Evolutionary conservation across 2,888 invertebrate species (phyloP), one percentile per base, ranked within the genome.

Genomic region (Stratiomys singularior): DNA sequence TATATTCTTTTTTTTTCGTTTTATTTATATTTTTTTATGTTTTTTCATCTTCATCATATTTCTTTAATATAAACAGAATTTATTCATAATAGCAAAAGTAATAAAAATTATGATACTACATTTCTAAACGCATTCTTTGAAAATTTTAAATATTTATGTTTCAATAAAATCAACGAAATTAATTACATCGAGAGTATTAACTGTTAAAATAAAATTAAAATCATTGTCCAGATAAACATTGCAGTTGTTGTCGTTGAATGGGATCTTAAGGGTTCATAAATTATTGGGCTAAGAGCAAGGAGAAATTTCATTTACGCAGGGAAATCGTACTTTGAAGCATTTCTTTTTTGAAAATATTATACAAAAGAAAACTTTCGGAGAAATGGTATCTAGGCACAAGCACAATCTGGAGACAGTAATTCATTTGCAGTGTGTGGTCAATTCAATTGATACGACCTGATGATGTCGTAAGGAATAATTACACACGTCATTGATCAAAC

Each of bases 141-240:
- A 60, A 13, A 60, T 25, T 25, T 60, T 23, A n/a, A 25, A 23
- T n/a, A 25, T 23, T 21, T 60, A n/a, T 60, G 21, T 15, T 13
- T 60, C 18, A 18, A 60, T 60, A 60, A 60, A 60, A 25, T 25
- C 21, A 60, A 21, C 21, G 21, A 60, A 78, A 78, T 78, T 76
- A 76, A 78, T 76, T 78, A 78, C 76, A 78, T 63, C 37, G 37
- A 78, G 78, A 78, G 78, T 78, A 78, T 78, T 78, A 66, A 76
- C 77, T 77, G 63, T 25, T 47, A 69, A 47, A 47, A n/a, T 47
- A 78, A 78, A 71, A 56, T 37, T 64, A 67, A 78, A 77, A 64
- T 64, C 76, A 77, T 78, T 71, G 78, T 78, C 78, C 77, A 64
- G 66, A 30, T 78, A 67, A 77, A 58, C 71, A 71, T 71, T 78